These are phyloP conservation scores for Xerus rutilus DNA, from an alignment of 2,797 vertebrate species.

Conservation along the genomic window DNA sequence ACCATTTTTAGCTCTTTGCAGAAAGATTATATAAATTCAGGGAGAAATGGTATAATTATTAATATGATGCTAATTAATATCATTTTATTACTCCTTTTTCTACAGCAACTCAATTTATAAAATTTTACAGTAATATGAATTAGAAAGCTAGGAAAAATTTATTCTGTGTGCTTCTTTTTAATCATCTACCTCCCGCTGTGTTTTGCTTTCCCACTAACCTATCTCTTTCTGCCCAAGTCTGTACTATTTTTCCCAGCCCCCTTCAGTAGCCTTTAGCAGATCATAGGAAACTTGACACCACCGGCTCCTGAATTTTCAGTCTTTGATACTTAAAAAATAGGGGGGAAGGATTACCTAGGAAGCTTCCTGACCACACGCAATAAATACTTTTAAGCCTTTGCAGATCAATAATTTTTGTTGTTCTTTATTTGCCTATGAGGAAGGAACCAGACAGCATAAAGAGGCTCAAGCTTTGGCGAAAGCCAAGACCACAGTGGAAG, in stretches of 20 bases:
- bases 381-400: constrained; percentile 40
- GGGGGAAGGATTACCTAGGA: not conserved
- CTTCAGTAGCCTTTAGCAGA: not conserved
- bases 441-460: not conserved
- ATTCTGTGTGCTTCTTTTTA: not conserved
- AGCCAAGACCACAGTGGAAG: not conserved
- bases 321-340: not conserved
- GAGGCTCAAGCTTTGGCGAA: not conserved
- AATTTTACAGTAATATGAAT: constrained; percentile 59
- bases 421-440: not conserved
- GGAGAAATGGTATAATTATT: constrained; percentile 65
- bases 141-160: constrained; percentile 44
- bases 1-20: constrained; percentile 61
- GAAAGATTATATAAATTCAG: constrained; percentile 70
- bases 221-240: not conserved
- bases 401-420: constrained; percentile 13
- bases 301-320: not conserved
- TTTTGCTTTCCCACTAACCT: not conserved
- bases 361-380: not conserved
- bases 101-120: constrained; percentile 54
- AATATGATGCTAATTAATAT: constrained; percentile 70
- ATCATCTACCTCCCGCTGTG: not conserved
- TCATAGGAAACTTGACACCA: not conserved
- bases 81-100: constrained; percentile 67
- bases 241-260: not conserved